phyloP scores from a whole-genome alignment of 1,140 invertebrate species.

The Hormaphis cornu region DNA sequence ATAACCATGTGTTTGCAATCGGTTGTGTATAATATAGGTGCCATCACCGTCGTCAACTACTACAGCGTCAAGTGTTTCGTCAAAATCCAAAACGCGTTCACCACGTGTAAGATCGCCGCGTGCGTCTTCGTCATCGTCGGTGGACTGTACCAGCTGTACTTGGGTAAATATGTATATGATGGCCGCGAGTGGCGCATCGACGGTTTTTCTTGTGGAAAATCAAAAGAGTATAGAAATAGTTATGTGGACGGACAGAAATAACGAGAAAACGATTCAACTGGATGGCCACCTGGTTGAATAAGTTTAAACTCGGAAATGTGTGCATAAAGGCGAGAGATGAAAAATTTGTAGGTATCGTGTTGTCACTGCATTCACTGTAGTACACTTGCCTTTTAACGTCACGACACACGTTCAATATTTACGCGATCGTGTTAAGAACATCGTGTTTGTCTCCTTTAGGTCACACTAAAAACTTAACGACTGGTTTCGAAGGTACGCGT shows the following conservation, averaged over 20 bases:
- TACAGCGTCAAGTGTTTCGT: conserved; percentile 81
- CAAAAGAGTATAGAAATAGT: too few species aligned
- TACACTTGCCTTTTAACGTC: too few species aligned
- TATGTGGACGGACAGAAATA: too few species aligned
- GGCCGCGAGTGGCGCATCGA: too few species aligned
- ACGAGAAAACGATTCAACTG: too few species aligned
- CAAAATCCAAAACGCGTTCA: conserved; percentile 79
- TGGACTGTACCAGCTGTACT: conserved; percentile 53
- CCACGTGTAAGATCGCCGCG: conserved; percentile 71
- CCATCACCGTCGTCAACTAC: conserved; percentile 82
- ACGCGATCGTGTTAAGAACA: neutral
- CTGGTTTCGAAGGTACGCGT: conserved; percentile 68
- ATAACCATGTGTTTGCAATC: neutral
- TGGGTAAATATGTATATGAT: conserved; percentile 8
- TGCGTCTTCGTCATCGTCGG: conserved; percentile 73
- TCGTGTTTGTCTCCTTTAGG: conserved; percentile 43
- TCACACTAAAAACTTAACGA: conserved; percentile 57
- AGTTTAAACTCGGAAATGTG: too few species aligned
- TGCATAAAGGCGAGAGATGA: too few species aligned
- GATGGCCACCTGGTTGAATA: too few species aligned
- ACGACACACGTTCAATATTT: too few species aligned
- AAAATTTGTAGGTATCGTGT: too few species aligned
- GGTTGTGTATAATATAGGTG: conserved; percentile 52
- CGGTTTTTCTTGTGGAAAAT: neutral
- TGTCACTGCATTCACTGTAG: too few species aligned